Conservation (phyloP, 2,888 invertebrate genomes). For the Bembecia ichneumoniformis region DNA sequence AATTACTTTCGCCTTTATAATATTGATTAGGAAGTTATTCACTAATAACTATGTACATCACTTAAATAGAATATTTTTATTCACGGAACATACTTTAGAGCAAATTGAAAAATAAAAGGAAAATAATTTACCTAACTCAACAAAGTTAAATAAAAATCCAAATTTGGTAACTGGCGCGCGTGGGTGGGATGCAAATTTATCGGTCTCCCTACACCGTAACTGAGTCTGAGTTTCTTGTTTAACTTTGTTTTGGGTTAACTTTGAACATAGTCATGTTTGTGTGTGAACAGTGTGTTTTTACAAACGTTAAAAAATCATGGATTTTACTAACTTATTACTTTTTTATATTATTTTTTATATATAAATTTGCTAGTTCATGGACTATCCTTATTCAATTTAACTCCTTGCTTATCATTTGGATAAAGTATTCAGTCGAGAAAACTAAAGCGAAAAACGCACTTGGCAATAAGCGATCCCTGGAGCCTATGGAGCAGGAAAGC, state of each 20-base stretch:
- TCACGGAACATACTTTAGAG: not conserved
- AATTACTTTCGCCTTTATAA: not conserved
- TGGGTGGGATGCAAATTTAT: slow-evolving; percentile 7
- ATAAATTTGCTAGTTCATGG: too few species aligned
- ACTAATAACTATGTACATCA: not conserved
- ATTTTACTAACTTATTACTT: too few species aligned
- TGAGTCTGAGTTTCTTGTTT: slow-evolving; percentile 6
- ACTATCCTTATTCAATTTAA: too few species aligned
- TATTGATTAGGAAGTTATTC: not conserved
- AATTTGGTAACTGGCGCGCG: slow-evolving; percentile 2
- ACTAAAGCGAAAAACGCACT: too few species aligned
- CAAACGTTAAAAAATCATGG: too few species aligned
- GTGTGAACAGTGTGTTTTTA: not conserved
- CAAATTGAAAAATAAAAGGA: not conserved
- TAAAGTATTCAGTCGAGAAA: too few species aligned
- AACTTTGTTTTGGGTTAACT: slow-evolving; percentile 10
- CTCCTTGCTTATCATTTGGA: too few species aligned
- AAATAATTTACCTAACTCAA: not conserved
- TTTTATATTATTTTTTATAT: too few species aligned
- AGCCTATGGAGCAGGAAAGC: too few species aligned
- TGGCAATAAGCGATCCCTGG: too few species aligned
- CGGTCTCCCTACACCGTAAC: slow-evolving; percentile 6
- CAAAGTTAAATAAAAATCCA: slow-evolving; percentile 6
- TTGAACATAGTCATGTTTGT: not conserved
- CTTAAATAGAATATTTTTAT: not conserved